Conservation (phyloP, 2,888 invertebrate genomes). For the Hymenopus coronatus region DNA sequence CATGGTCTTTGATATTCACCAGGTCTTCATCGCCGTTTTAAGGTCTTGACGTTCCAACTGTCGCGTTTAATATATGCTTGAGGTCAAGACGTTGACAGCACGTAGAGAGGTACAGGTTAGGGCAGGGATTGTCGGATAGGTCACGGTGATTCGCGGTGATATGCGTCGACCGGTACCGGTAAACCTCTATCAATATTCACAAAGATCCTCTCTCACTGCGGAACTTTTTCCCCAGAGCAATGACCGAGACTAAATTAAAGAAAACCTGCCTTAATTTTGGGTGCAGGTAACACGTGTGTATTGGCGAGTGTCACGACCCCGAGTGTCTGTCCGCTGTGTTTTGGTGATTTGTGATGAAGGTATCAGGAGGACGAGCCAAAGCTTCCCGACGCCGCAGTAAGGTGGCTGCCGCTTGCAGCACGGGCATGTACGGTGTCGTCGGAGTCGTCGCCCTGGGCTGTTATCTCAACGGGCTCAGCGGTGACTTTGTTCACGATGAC, state of each 20-base stretch:
- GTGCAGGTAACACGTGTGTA: background rate
- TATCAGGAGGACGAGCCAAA: background rate
- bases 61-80: no score
- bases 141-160: background rate
- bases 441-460: slow-evolving; percentile 64
- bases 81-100: no score
- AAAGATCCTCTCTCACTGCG: background rate
- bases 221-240: background rate
- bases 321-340: background rate
- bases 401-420: background rate
- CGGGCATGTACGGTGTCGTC: slow-evolving; percentile 55
- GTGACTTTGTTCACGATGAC: slow-evolving; percentile 87
- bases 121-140: no score
- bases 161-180: background rate
- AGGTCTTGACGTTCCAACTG: no score
- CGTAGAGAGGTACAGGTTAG: no score
- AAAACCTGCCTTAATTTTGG: background rate
- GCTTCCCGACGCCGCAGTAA: background rate
- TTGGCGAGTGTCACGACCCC: background rate
- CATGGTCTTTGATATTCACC: background rate
- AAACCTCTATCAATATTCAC: background rate
- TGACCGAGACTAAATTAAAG: background rate
- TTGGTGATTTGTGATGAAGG: background rate
- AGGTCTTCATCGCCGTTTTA: background rate
- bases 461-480: slow-evolving; percentile 70